phyloP scores from a whole-genome alignment of 2,797 vertebrate species.

The Morelia viridis region DNA sequence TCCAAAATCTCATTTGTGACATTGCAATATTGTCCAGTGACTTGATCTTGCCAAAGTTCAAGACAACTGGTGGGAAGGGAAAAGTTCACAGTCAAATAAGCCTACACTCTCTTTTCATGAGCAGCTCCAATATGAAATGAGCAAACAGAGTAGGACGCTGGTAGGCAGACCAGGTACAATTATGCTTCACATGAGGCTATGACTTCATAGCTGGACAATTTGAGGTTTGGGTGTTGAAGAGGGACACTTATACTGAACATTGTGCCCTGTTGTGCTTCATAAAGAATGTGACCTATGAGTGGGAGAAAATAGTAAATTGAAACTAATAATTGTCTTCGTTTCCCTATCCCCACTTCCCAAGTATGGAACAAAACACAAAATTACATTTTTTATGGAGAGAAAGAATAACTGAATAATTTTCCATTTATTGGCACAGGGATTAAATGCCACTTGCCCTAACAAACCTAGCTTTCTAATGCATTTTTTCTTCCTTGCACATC shows the following conservation, averaged over 20 bases:
- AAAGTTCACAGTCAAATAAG: constrained; percentile 36
- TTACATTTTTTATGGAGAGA: constrained; percentile 41
- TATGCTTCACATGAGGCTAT: constrained; percentile 52
- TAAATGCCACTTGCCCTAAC: constrained; percentile 14
- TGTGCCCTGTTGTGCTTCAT: constrained; percentile 39
- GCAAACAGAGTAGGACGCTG: constrained; percentile 28
- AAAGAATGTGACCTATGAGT: constrained; percentile 64
- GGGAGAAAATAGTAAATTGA: constrained; percentile 57
- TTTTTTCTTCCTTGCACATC: neutral
- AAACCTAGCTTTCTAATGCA: neutral
- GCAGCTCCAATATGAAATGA: constrained; percentile 36
- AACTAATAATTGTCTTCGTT: constrained; percentile 27
- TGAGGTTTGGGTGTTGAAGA: constrained; percentile 60
- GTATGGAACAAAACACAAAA: constrained; percentile 33
- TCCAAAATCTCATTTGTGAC: constrained; percentile 47
- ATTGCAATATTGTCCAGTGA: constrained; percentile 34
- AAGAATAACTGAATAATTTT: constrained; percentile 7
- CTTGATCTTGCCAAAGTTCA: constrained; percentile 47
- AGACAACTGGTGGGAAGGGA: constrained; percentile 45
- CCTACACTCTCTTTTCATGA: constrained; percentile 23
- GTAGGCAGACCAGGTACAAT: constrained; percentile 56
- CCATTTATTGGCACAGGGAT: constrained; percentile 30
- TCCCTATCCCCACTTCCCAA: constrained; percentile 15
- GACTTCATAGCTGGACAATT: constrained; percentile 63
- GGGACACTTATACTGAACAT: constrained; percentile 58